Base-by-base conservation (phyloP, 1,140 invertebrate species). In the Caenorhabditis remanei region DNA sequence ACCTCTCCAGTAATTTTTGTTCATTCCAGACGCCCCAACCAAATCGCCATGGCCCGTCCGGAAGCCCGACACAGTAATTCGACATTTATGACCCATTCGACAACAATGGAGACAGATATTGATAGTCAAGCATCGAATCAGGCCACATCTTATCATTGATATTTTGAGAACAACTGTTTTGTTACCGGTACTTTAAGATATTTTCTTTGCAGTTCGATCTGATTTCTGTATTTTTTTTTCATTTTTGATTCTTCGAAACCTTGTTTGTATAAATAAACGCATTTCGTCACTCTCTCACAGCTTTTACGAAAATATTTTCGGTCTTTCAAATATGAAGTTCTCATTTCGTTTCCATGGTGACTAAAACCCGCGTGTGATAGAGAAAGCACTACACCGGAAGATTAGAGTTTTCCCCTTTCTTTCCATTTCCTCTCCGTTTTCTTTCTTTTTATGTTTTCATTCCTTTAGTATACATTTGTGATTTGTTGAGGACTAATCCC, bases 21-120 rank as follows among this genome's bases (percentile, higher is more conserved):
- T 32, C 13, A 1, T 79, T 79, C 16, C 71, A 79, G 71, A 79
- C 71, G 71, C 13, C 71, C 71, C 46, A 79, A 79, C 71, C 71
- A 79, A 79, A n/a, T 79, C 1, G 43, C 71, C 8, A 48, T 79
- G 71, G 40, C 71, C n/a, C 71, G 71, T 19, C 71, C 71, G 0
- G 71, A 79, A 79, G 71, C 71, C 24, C 71, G 71, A 53, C 71
- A 79, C 71, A 79, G 71, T 14, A 79, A 79, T n/a, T 79, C 71
- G 4, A 79, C 71, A 50, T 79, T 79, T n/a, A 79, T 79, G 71
- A 79, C 71, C 4, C 71, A 79, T 50, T 79, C 71, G n/a, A 79
- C 71, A 9, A 79, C 71, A 79, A 79, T 79, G 71, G 71, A 79
- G 24, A 79, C 46, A 9, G 71, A 79, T 50, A 24, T 79, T 48